A percentile compares a stretch with the other conserved stretches of the same genome.
Conservation (phyloP, 2,797 vertebrate genomes). For the Cossypha polioptera region DNA sequence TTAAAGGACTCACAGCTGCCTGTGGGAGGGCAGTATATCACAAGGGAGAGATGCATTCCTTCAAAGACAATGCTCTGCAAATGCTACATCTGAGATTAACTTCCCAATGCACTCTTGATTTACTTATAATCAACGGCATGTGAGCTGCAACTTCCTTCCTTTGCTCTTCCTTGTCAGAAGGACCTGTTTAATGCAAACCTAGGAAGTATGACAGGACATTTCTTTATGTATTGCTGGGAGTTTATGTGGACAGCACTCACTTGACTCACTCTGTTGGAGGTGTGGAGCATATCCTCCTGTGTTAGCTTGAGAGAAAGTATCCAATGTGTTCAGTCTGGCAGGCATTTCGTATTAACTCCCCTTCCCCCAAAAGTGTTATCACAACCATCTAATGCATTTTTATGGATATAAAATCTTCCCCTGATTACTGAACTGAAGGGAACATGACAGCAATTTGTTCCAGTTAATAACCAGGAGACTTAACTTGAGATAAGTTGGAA, state of each 20-base stretch:
- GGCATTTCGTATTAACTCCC: neutral
- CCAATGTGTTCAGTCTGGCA: neutral
- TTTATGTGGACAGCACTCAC: neutral
- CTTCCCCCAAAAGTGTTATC: slow-evolving; percentile 34
- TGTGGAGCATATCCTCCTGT: neutral
- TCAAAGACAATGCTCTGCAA: neutral
- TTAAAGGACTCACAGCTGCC: neutral
- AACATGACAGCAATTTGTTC: slow-evolving; percentile 54
- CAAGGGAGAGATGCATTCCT: neutral
- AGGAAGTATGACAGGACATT: neutral
- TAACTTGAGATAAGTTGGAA: slow-evolving; percentile 32
- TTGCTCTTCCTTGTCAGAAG: slow-evolving; percentile 2
- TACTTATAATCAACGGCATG: neutral
- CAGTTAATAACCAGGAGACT: slow-evolving; percentile 3
- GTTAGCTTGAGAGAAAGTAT: neutral
- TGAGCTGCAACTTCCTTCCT: slow-evolving; percentile 17
- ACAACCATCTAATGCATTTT: slow-evolving; percentile 11
- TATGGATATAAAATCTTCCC: slow-evolving; percentile 37
- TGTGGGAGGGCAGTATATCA: neutral
- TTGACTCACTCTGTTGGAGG: neutral
- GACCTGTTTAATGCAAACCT: neutral
- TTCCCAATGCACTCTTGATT: neutral
- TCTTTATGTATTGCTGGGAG: neutral
- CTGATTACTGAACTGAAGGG: slow-evolving; percentile 18
- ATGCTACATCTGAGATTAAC: neutral